Conservation (phyloP, 2,888 invertebrate genomes). For the Creontiades dilutus region DNA sequence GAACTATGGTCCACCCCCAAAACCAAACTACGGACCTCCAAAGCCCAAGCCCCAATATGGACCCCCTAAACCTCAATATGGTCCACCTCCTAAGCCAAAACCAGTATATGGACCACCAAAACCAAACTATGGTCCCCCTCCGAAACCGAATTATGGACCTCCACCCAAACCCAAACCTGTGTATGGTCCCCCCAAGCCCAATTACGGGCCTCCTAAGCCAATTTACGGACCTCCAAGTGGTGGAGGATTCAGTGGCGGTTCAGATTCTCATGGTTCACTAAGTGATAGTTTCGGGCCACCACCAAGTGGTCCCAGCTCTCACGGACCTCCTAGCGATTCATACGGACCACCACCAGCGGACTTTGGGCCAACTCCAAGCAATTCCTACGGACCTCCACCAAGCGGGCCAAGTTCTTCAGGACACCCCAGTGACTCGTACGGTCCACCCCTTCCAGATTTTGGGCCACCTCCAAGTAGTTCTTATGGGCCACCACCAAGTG, state of each 20-base stretch:
- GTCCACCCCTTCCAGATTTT: background rate
- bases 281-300: slow-evolving; percentile 35
- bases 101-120: slow-evolving; percentile 81
- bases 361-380: background rate
- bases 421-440: slow-evolving; percentile 42
- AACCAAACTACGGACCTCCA: slow-evolving; percentile 74
- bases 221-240: slow-evolving; percentile 76
- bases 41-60: slow-evolving; percentile 78
- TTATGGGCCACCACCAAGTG: slow-evolving; percentile 48
- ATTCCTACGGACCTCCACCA: slow-evolving; percentile 33
- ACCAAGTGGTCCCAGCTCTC: slow-evolving; percentile 17
- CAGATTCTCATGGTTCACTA: slow-evolving; percentile 2
- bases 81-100: slow-evolving; percentile 79
- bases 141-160: slow-evolving; percentile 79
- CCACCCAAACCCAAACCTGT: slow-evolving; percentile 80
- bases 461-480: slow-evolving; percentile 38
- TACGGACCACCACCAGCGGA: slow-evolving; percentile 75
- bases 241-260: background rate
- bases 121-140: slow-evolving; percentile 80
- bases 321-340: slow-evolving; percentile 71
- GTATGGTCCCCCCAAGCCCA: slow-evolving; percentile 79
- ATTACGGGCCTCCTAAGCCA: slow-evolving; percentile 77
- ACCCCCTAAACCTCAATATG: slow-evolving; percentile 81
- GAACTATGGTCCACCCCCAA: slow-evolving; percentile 81
- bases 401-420: background rate